Conservation (phyloP, 2,797 vertebrate species). For the Pantherophis vulpinus region DNA sequence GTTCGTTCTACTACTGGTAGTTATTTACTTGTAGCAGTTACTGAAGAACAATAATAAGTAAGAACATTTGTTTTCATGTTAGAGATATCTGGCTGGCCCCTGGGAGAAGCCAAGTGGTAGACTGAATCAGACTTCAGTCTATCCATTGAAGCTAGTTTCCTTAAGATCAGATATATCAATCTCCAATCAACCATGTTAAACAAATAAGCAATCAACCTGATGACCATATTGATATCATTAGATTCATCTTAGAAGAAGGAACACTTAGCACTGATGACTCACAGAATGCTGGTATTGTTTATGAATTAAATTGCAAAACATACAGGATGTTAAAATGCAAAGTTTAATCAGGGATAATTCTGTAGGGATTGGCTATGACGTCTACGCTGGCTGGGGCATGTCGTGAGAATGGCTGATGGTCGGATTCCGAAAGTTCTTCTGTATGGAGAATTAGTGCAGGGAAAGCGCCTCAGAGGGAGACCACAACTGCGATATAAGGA, state of each 20-base stretch:
- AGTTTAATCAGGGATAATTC: background rate
- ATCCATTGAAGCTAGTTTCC: background rate
- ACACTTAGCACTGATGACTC: background rate
- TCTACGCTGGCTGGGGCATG: too few relatives aligned
- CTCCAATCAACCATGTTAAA: background rate
- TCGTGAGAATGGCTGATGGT: too few relatives aligned
- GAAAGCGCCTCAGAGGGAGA: too few relatives aligned
- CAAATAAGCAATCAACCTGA: background rate
- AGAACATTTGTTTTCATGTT: background rate
- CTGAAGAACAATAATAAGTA: background rate
- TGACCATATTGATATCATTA: background rate
- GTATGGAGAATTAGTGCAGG: too few relatives aligned
- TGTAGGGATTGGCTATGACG: background rate
- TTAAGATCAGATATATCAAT: background rate
- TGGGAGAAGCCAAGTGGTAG: background rate
- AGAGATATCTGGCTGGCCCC: too few relatives aligned
- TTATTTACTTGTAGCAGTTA: background rate
- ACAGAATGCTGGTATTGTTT: background rate
- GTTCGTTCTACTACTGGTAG: background rate
- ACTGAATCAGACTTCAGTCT: background rate
- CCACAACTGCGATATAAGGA: too few relatives aligned
- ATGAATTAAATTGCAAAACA: background rate
- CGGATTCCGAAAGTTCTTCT: too few relatives aligned
- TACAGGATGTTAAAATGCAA: background rate
- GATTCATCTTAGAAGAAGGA: background rate